Percentiles rank a stretch among this genome's conserved stretches.
Evolutionary conservation across 2,113 vertebrate species (phyloP).

Genomic region (Phrynocephalus versicolor): DNA sequence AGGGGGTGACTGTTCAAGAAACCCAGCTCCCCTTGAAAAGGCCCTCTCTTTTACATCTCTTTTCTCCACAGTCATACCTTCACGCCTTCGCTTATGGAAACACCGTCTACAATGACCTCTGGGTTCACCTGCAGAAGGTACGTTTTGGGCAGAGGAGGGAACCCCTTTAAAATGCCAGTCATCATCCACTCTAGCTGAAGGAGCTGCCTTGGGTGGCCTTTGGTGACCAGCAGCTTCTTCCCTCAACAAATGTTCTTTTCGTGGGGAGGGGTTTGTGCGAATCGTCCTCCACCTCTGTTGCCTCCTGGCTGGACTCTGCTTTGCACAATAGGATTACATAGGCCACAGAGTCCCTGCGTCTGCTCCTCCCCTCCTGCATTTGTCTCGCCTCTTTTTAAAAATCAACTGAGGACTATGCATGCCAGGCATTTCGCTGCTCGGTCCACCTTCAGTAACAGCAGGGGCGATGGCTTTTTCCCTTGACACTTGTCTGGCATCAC

Average conservation of each 20-base stretch:
- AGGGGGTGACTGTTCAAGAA: background rate
- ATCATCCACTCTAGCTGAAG: background rate
- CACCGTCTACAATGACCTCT: conserved; percentile 84
- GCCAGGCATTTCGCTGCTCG: background rate
- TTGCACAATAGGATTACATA: background rate
- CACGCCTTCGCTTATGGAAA: conserved; percentile 78
- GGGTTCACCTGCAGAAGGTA: conserved; percentile 86
- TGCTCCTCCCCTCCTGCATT: background rate
- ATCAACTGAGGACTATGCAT: too few relatives aligned
- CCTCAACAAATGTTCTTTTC: background rate
- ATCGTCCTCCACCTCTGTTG: too few relatives aligned
- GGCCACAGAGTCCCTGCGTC: background rate
- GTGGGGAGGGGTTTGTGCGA: background rate
- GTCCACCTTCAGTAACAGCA: background rate
- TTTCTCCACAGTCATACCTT: conserved; percentile 81
- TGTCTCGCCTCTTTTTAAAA: background rate
- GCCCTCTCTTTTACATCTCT: fast-evolving
- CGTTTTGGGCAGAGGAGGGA: background rate
- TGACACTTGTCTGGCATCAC: too few relatives aligned
- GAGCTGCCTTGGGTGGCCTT: background rate
- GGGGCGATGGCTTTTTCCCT: background rate
- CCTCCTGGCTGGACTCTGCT: background rate
- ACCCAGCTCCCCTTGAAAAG: too few relatives aligned
- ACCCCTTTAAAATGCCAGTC: fast-evolving
- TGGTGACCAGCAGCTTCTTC: background rate